Percentiles rank a stretch among this genome's conserved stretches.
These are phyloP conservation scores for Agapostemon virescens DNA, from an alignment of 2,888 invertebrate species.

Conservation along the genomic window DNA sequence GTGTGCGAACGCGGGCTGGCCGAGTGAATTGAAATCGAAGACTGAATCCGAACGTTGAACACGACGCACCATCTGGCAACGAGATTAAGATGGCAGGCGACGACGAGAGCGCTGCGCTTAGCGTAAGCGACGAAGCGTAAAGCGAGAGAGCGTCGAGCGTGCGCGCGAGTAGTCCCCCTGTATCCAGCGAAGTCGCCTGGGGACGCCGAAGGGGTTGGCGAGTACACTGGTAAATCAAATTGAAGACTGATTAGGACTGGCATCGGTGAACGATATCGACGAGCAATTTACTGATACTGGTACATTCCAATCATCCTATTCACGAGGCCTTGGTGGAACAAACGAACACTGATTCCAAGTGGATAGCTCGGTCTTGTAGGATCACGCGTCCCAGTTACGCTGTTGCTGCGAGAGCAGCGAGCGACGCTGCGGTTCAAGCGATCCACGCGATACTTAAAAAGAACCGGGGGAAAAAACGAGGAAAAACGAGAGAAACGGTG, in stretches of 20 bases:
- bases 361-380: neutral
- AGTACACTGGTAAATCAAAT: constrained; percentile 36
- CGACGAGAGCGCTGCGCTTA: neutral
- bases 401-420: neutral
- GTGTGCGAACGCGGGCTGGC: neutral
- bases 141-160: no score
- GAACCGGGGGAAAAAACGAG: no score
- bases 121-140: no score
- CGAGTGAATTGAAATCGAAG: constrained; percentile 59
- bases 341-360: constrained; percentile 10
- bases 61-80: neutral
- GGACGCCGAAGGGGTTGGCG: constrained; percentile 29
- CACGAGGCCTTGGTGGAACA: constrained; percentile 10
- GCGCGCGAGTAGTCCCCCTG: neutral
- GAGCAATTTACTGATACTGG: constrained; percentile 37
- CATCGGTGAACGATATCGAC: constrained; percentile 26
- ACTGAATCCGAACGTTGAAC: constrained; percentile 53
- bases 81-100: neutral
- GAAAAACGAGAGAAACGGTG: neutral
- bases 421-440: neutral
- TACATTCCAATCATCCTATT: constrained; percentile 52
- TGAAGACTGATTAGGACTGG: constrained; percentile 48
- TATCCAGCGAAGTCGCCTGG: neutral
- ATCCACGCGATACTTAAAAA: neutral
- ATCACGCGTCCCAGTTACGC: neutral